A percentile compares a stretch with the other conserved stretches of the same genome.
Evolutionary conservation across 2,113 vertebrate genomes (phyloP).

Genomic region (Trichechus manatus): DNA sequence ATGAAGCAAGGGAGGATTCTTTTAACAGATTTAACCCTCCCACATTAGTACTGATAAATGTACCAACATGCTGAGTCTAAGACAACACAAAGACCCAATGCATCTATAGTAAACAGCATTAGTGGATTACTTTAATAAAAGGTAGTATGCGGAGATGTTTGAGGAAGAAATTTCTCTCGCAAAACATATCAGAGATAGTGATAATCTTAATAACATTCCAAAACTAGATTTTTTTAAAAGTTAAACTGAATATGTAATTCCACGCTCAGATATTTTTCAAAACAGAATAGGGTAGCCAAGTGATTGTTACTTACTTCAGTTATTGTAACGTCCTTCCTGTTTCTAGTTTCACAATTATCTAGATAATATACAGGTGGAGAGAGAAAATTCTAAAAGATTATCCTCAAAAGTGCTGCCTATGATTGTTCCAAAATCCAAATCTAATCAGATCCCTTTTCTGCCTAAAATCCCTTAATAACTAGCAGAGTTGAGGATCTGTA

Average conservation of each 20-base stretch:
- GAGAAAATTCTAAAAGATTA: neutral
- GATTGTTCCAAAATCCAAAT: constrained; percentile 21
- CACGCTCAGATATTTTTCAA: constrained; percentile 22
- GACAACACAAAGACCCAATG: neutral
- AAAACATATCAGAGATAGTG: neutral
- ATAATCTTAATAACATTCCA: constrained; percentile 1
- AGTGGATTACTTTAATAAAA: neutral
- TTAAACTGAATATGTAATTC: constrained; percentile 4
- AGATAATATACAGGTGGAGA: neutral
- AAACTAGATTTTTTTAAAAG: neutral
- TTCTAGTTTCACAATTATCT: neutral
- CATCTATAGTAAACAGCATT: neutral
- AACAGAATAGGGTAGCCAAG: neutral
- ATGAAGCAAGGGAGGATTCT: neutral
- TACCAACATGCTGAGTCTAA: neutral
- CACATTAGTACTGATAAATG: neutral
- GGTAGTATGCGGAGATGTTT: neutral
- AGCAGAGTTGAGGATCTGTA: neutral
- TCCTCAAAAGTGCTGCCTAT: neutral
- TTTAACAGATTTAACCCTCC: neutral
- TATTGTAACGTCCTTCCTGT: neutral
- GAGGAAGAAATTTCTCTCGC: neutral
- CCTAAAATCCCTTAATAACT: neutral
- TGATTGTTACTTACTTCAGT: neutral
- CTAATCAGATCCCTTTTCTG: constrained; percentile 2